Evolutionary conservation across 2,888 invertebrate species (phyloP), one percentile per base, ranked within the genome.

Genomic region (Conus canariensis): DNA sequence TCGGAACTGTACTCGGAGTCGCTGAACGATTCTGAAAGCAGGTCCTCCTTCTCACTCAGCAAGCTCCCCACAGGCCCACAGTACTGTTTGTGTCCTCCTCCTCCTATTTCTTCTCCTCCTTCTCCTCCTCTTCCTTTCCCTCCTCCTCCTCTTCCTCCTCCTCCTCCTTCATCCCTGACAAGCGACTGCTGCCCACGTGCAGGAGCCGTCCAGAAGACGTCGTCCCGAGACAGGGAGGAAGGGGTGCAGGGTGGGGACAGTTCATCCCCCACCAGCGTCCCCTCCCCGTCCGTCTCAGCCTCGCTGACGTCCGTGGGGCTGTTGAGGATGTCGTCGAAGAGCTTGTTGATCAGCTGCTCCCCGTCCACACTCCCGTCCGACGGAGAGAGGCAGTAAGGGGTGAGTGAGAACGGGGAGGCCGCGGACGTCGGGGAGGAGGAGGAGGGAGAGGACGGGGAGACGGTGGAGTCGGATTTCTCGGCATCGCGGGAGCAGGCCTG

Each of bases 341-440:
- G 88, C 16, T 45, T 90, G 77, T 90, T 91, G 45, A 91, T 85
- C 64, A 91, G 85, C 86, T 88, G 88, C 10, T 91, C 91, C 6
- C 91, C 85, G n/a, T 86, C 90, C 77, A 91, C 59, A 22, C 30
- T 45, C 7, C 85, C 77, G 45, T 86, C 87, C 10, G 70, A 2
- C 0, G 85, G 77, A 56, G 85, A 56, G n/a, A 56, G 67, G 19
- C 16, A n/a, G 45, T 82, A 16, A 4, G 89, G 70, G 45, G 77
- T 22, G n/a, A n/a, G n/a, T 45, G 77, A 30, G 14, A 30, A 80
- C 74, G 74, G 16, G 85, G 67, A n/a, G 87, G 86, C 14, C 67
- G 83, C 22, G 83, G 60, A 19, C 64, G 67, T 1, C 22, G 56
- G 30, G 64, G 90, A n/a, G 74, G 22, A 16, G 80, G 88, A 25